A percentile compares a stretch with the other conserved stretches of the same genome.
Evolutionary conservation across 2,797 vertebrate species (phyloP).

Genomic region (Melanotaenia parkinsoni): DNA sequence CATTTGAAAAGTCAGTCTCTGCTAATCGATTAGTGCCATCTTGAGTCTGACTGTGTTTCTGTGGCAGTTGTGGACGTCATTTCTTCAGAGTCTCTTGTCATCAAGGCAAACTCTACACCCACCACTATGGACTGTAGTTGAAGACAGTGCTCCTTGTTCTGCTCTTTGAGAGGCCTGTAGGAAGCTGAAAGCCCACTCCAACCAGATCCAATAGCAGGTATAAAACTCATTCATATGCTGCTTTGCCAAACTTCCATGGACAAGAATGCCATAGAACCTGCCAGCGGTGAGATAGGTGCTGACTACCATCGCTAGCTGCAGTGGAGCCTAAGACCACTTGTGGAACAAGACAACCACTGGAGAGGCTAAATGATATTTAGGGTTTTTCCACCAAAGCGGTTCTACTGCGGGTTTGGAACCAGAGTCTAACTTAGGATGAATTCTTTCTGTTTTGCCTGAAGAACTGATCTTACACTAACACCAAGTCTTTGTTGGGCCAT

Average conservation of each 20-base stretch:
- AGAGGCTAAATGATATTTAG: not conserved
- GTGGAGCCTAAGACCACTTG: constrained; percentile 6
- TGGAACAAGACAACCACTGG: constrained; percentile 1
- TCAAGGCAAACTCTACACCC: not conserved
- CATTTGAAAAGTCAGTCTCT: not conserved
- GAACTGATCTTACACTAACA: not conserved
- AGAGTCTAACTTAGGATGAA: not conserved
- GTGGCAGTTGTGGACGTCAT: not conserved
- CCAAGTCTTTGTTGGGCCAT: not conserved
- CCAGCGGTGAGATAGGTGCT: constrained; percentile 11
- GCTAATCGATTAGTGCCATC: not conserved
- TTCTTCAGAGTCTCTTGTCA: not conserved
- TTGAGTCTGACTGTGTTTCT: not conserved
- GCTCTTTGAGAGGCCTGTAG: constrained; percentile 2
- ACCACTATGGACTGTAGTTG: constrained; percentile 1
- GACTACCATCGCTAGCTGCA: constrained; percentile 9
- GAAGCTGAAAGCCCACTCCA: constrained; percentile 17
- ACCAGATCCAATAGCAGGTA: constrained; percentile 16
- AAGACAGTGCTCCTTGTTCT: constrained; percentile 5
- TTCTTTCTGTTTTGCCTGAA: not conserved
- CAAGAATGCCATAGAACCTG: constrained; percentile 13
- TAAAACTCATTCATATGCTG: not conserved
- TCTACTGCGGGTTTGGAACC: not conserved
- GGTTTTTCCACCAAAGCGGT: not conserved
- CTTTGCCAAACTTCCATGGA: not conserved